phyloP scores from a whole-genome alignment of 1,140 invertebrate genomes.

The Temnothorax longispinosus region DNA sequence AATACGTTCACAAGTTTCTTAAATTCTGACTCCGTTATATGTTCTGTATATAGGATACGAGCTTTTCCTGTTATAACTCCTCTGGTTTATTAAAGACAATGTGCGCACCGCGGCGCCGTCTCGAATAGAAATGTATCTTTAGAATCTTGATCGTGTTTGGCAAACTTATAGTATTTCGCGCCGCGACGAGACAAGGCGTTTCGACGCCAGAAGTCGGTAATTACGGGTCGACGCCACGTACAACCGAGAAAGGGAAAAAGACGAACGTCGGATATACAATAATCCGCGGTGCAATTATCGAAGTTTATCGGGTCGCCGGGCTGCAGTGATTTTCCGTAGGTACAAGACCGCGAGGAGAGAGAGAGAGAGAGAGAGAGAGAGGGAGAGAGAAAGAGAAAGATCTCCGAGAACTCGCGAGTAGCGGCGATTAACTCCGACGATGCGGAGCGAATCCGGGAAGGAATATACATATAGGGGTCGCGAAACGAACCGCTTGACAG shows the following conservation, averaged over 20 bases:
- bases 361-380: no score
- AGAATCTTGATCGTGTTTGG: constrained; percentile 34
- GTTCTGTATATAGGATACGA: neutral
- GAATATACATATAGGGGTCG: neutral
- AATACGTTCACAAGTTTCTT: constrained; percentile 8
- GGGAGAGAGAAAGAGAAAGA: neutral
- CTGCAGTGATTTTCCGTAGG: constrained; percentile 15
- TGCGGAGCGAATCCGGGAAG: constrained; percentile 1
- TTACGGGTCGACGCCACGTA: constrained; percentile 15
- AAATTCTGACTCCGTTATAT: neutral
- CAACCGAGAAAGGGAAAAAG: constrained; percentile 3
- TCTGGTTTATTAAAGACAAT: constrained; percentile 51
- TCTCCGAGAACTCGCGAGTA: constrained; percentile 2
- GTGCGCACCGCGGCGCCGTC: neutral
- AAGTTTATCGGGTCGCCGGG: constrained; percentile 30
- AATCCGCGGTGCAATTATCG: constrained; percentile 55
- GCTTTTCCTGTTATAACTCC: neutral
- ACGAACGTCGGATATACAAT: constrained; percentile 26
- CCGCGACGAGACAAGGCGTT: neutral
- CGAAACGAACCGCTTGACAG: neutral
- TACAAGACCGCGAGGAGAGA: neutral
- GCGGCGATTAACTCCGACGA: constrained; percentile 49
- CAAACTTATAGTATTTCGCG: constrained; percentile 39
- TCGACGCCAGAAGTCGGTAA: constrained; percentile 37
- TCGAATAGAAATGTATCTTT: constrained; percentile 42